Evolutionary conservation across 2,888 invertebrate species (phyloP), one percentile per base, ranked within the genome.

Genomic region (Archaeoteleia sp.): DNA sequence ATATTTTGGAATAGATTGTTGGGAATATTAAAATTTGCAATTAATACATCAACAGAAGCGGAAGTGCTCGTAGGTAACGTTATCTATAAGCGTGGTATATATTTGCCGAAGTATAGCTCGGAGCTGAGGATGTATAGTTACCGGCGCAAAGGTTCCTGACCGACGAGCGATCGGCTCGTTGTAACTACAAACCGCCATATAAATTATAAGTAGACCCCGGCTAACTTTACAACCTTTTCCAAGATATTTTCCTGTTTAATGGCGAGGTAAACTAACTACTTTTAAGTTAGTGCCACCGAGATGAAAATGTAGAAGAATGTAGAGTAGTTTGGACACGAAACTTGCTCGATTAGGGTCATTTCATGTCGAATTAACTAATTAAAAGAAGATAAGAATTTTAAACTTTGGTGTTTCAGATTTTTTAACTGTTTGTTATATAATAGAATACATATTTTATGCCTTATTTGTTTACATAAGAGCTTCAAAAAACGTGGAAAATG

Each of bases 101-200:
- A 61, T 57, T 20, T 62, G 39, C 62, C 46, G 57, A 48, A 62
- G 57, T 62, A 48, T 49, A 67, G 42, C 57, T 37, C 55, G 57
- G n/a, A n/a, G n/a, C 49, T 37, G 45, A 55, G 67, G 53, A 51
- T 60, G 49, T 51, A 60, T 66, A 60, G 60, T 67, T 54, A 62
- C 53, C 62, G 48, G 53, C 66, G 57, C 60, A 66, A 53, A 69
- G 69, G 69, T 69, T 69, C 39, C 60, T 69, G 69, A 69, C 69
- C 69, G 66, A 53, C 57, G 60, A 62, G 55, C 66, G 58, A 66
- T 69, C 61, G 66, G 57, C 48, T 66, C 45, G 61, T 66, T 61
- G 55, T 62, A 66, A 69, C 55, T 32, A 46, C 57, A 65, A 53
- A 20, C 49, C 60, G 54, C 61, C 49, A 48, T 51, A 68, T 68